Evolutionary conservation across 1,140 invertebrate species (phyloP).

Genomic region (Nasonia giraulti): DNA sequence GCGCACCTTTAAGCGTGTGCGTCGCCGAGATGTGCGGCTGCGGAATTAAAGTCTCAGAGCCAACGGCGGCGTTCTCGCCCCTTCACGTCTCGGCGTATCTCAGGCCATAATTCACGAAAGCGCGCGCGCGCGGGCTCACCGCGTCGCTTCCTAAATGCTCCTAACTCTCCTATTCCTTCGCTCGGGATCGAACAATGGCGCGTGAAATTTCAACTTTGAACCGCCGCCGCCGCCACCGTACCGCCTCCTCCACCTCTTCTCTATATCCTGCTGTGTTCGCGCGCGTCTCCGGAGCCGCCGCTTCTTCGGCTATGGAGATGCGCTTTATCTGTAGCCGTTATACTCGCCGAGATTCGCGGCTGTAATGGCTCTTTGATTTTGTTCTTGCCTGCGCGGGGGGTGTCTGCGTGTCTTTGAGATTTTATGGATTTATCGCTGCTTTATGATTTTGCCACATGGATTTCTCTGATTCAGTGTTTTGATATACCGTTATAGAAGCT

Average conservation of each 20-base stretch:
- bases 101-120: slow-evolving; percentile 68
- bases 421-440: background rate
- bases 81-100: slow-evolving; percentile 64
- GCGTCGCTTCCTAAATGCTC: slow-evolving; percentile 69
- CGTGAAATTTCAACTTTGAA: slow-evolving; percentile 74
- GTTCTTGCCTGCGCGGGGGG: background rate
- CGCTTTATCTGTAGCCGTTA: slow-evolving; percentile 2
- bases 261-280: slow-evolving; percentile 13
- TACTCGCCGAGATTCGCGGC: background rate
- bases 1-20: slow-evolving; percentile 49
- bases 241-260: slow-evolving; percentile 10
- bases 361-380: slow-evolving; percentile 24
- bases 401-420: background rate
- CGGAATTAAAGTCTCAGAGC: slow-evolving; percentile 67
- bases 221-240: slow-evolving; percentile 45
- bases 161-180: slow-evolving; percentile 69
- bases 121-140: too few species aligned
- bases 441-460: background rate
- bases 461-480: background rate
- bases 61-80: slow-evolving; percentile 49
- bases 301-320: slow-evolving; percentile 7
- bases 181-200: slow-evolving; percentile 71
- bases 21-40: slow-evolving; percentile 47
- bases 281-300: background rate
- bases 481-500: too few species aligned